Conservation (phyloP, 2,113 vertebrate species). For the Myxocyprinus asiaticus region DNA sequence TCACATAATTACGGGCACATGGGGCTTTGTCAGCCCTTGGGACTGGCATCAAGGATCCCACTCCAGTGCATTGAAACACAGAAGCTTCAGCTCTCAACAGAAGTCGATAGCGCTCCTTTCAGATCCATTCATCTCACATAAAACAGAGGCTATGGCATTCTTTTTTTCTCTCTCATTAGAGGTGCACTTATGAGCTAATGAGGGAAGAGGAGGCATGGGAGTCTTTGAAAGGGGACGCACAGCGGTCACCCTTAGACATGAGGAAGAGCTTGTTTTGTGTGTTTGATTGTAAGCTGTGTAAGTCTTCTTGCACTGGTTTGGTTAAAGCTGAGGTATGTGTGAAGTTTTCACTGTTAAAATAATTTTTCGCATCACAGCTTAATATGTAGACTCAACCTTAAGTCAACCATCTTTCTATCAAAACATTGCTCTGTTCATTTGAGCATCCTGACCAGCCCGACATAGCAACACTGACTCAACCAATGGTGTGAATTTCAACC, state of each 20-base stretch:
- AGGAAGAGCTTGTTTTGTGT: slow-evolving; percentile 70
- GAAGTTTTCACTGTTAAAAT: neutral
- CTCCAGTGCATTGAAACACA: slow-evolving; percentile 32
- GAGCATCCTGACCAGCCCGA: no score
- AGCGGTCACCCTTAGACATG: slow-evolving; percentile 72
- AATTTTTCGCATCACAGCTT: neutral
- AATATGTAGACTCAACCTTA: slow-evolving; percentile 4
- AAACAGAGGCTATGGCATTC: slow-evolving; percentile 50
- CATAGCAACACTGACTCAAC: no score
- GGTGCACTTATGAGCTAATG: slow-evolving; percentile 67
- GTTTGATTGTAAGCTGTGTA: slow-evolving; percentile 52
- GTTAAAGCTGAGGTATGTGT: slow-evolving; percentile 37
- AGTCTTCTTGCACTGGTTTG: slow-evolving; percentile 52
- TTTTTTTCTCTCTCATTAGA: slow-evolving; percentile 67
- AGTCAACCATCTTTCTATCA: no score
- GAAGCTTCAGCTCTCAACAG: slow-evolving; percentile 22
- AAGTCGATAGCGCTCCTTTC: slow-evolving; percentile 50
- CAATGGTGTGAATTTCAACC: no score
- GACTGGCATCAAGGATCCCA: slow-evolving; percentile 57
- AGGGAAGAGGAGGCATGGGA: slow-evolving; percentile 63
- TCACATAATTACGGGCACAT: slow-evolving; percentile 64
- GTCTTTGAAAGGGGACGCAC: slow-evolving; percentile 38
- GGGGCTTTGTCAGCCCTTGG: slow-evolving; percentile 59
- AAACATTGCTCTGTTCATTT: no score
- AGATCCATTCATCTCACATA: slow-evolving; percentile 66